These are phyloP conservation scores for Ia io DNA, from an alignment of 2,113 vertebrate species.

Conservation along the genomic window DNA sequence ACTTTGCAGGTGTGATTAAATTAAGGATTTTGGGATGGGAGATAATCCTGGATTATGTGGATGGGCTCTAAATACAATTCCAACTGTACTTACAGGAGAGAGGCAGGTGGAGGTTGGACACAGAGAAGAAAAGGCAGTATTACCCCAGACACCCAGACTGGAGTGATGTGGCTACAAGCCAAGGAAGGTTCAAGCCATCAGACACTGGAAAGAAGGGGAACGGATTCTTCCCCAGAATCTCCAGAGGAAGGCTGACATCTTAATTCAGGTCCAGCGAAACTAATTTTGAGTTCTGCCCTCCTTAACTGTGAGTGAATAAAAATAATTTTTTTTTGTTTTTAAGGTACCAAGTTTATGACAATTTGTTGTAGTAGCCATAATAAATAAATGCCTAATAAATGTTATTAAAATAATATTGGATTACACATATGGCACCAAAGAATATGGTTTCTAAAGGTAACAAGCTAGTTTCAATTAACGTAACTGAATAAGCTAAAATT, in stretches of 20 bases:
- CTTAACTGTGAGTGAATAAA: neutral
- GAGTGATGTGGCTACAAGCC: neutral
- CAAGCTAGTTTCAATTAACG: neutral
- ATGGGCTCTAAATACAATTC: neutral
- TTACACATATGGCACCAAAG: neutral
- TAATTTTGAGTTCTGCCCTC: neutral
- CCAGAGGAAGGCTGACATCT: neutral
- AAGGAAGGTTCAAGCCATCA: neutral
- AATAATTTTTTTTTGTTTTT: neutral
- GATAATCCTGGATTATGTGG: neutral
- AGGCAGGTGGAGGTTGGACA: neutral
- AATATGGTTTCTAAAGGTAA: neutral
- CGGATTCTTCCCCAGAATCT: neutral
- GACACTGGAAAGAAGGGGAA: neutral
- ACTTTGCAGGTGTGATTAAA: neutral
- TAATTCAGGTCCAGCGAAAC: neutral
- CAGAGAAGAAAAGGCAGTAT: neutral
- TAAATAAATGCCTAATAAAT: neutral
- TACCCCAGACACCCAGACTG: neutral
- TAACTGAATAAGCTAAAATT: neutral
- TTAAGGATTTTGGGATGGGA: neutral
- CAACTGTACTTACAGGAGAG: neutral
- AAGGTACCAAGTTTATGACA: neutral
- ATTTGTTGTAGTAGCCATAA: neutral
- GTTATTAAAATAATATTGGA: neutral